Conservation (phyloP, 2,113 vertebrate genomes). For the Bufo bufo region DNA sequence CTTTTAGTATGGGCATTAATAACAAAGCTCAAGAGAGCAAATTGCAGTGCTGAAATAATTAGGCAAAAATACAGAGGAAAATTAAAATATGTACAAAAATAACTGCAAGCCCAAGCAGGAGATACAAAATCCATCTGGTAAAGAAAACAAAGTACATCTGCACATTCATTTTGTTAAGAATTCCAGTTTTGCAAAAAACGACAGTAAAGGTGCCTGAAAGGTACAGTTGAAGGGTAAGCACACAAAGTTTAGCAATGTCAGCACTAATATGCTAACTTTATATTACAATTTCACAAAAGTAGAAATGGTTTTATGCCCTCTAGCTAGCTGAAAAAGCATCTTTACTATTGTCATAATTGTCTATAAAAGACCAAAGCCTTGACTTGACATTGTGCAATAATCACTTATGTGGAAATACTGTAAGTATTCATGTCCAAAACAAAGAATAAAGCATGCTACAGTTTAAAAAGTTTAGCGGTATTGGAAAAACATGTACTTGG, state of each 20-base stretch:
- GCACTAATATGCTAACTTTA: slow-evolving; percentile 17
- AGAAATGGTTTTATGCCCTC: neutral
- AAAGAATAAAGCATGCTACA: neutral
- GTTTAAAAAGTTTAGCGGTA: neutral
- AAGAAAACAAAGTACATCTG: slow-evolving; percentile 21
- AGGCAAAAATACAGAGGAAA: neutral
- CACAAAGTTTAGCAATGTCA: neutral
- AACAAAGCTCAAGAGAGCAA: neutral
- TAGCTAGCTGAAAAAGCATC: neutral
- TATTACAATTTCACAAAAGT: neutral
- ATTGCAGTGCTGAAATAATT: neutral
- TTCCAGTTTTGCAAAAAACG: neutral
- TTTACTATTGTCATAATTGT: neutral
- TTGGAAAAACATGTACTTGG: too few relatives aligned
- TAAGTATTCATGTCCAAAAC: too few relatives aligned
- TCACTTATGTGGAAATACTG: neutral
- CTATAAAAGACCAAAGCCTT: neutral
- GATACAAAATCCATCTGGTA: neutral
- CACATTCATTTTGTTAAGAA: neutral
- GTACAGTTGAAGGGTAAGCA: slow-evolving; percentile 17
- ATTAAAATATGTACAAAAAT: neutral
- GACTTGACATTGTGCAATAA: neutral
- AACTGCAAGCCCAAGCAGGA: neutral
- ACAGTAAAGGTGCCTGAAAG: slow-evolving; percentile 21
- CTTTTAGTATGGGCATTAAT: neutral